phyloP scores from a whole-genome alignment of 2,113 vertebrate genomes.

The Plotosus lineatus region DNA sequence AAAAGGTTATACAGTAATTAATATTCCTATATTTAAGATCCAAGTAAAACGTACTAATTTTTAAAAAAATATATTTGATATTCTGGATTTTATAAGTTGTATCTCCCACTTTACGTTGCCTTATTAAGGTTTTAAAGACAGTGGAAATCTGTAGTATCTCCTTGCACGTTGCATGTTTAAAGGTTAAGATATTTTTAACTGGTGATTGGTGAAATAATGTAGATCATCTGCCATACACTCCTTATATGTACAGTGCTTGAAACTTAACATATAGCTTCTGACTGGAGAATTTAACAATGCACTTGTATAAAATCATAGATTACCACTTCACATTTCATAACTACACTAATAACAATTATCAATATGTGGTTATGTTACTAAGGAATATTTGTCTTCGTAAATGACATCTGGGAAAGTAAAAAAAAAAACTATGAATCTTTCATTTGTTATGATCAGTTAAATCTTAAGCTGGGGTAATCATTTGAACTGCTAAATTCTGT shows the following conservation, averaged over 20 bases:
- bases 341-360: not conserved
- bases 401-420: not conserved
- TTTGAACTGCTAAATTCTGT: not conserved
- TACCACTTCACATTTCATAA: not conserved
- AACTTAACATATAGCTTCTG: not conserved
- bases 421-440: not conserved
- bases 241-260: not conserved
- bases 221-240: not conserved
- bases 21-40: too few relatives aligned
- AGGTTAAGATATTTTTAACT: not conserved
- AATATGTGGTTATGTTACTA: not conserved
- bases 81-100: too few relatives aligned
- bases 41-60: too few relatives aligned
- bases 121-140: too few relatives aligned
- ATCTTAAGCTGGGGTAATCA: not conserved
- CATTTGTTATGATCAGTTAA: constrained; percentile 1
- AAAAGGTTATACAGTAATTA: too few relatives aligned
- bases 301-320: not conserved
- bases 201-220: not conserved
- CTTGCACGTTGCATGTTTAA: too few relatives aligned
- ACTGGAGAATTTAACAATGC: not conserved
- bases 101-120: too few relatives aligned
- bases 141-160: too few relatives aligned
- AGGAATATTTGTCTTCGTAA: not conserved
- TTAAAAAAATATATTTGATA: too few relatives aligned